Evolutionary conservation across 2,888 invertebrate genomes (phyloP).

Genomic region (Zygogramma bicolorata): DNA sequence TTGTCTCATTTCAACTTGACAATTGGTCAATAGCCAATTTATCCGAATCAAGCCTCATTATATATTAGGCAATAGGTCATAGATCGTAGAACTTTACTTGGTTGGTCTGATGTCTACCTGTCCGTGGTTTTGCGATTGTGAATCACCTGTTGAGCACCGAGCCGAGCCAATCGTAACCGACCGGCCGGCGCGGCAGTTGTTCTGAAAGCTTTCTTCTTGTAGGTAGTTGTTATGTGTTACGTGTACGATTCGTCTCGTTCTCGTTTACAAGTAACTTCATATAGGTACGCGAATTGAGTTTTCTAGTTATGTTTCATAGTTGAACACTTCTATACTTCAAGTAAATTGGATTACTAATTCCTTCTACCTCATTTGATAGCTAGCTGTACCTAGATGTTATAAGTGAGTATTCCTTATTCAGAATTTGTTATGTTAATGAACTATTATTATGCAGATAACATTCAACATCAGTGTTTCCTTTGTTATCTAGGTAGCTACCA

Average conservation of each 20-base stretch:
- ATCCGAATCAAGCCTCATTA: too few species aligned
- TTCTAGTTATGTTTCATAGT: neutral
- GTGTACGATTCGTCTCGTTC: neutral
- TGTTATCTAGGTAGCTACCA: neutral
- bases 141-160: neutral
- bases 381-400: neutral
- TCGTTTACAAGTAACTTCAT: neutral
- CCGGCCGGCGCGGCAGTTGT: neutral
- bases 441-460: neutral
- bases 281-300: neutral
- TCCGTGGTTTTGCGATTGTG: neutral
- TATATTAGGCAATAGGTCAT: too few species aligned
- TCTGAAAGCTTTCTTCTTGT: neutral
- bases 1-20: too few species aligned
- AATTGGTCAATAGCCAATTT: too few species aligned
- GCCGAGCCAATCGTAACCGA: neutral
- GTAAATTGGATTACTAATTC: neutral
- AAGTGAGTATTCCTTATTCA: neutral
- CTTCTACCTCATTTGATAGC: neutral
- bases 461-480: neutral
- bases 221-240: neutral
- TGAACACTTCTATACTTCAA: too few species aligned
- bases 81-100: too few species aligned
- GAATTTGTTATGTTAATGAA: neutral
- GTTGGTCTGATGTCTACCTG: too few species aligned